A percentile compares a stretch with the other conserved stretches of the same genome.
phyloP scores from a whole-genome alignment of 2,888 invertebrate genomes.

The Hirtodrosophila alboralis region DNA sequence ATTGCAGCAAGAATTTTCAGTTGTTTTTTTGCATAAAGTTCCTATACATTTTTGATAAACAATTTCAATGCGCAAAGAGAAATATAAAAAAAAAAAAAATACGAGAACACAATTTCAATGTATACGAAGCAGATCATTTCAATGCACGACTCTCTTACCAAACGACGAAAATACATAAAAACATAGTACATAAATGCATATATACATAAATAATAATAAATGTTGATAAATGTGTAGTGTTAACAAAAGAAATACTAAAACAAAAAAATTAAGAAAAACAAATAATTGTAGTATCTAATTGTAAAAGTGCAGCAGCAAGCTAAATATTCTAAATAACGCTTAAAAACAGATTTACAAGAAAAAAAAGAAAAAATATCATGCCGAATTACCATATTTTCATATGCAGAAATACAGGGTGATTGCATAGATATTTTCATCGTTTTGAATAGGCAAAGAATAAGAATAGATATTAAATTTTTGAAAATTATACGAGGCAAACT shows the following conservation, averaged over 20 bases:
- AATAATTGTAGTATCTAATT: constrained; percentile 42
- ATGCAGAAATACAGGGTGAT: constrained; percentile 52
- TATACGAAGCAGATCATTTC: too few relatives aligned
- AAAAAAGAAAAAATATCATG: constrained; percentile 33
- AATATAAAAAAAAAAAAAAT: constrained; percentile 27
- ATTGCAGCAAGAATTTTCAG: constrained; percentile 23
- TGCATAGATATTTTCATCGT: constrained; percentile 38
- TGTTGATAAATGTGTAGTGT: constrained; percentile 80
- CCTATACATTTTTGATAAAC: constrained; percentile 50
- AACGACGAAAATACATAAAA: constrained; percentile 19
- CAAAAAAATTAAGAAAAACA: constrained; percentile 22
- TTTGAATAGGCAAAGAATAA: constrained; percentile 37
- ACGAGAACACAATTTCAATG: constrained; percentile 51
- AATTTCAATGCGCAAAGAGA: constrained; percentile 38
- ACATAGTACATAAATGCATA: constrained; percentile 40
- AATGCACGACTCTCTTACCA: too few relatives aligned
- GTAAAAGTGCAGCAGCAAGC: constrained; percentile 49
- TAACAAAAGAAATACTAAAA: constrained; percentile 47
- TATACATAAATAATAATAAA: constrained; percentile 56
- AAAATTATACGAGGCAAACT: constrained; percentile 39
- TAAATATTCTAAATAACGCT: constrained; percentile 58
- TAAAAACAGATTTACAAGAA: constrained; percentile 42
- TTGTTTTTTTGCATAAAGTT: constrained; percentile 59
- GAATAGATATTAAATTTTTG: constrained; percentile 29
- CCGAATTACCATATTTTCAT: constrained; percentile 53